Base-by-base conservation (phyloP, 2,888 invertebrate species). In the Disparrhopalites patrizii region DNA sequence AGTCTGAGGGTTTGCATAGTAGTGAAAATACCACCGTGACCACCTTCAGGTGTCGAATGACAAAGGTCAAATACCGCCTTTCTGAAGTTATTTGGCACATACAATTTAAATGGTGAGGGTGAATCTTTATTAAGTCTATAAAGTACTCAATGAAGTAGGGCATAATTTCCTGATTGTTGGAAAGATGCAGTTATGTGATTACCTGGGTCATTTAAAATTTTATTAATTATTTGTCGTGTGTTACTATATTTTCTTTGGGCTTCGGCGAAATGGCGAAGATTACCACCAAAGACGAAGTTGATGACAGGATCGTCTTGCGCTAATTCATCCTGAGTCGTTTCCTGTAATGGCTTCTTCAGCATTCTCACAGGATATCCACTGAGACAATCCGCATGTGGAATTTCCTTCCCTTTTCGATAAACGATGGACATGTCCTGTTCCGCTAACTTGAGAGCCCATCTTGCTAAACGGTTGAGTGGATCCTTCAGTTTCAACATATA, bases 401-500 rank as follows among this genome's bases (percentile, higher is more conserved):
- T 79, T 1, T 70, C 67, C 36, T 73, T 73, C 1, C 81, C 80
- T 0, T 78, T 78, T 1, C 76, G 73, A 65, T 81, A 79, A 10
- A 76, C 69, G 10, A 80, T 76, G 0, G 74, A 67, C 2, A 80
- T 52, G 38, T 80, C 76, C 65, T 76, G 80, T 2, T 73, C 66
- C 67, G 79, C 78, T 1, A 82, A 62, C 15, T 72, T 66, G 1
- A 81, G 36, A 0, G 79, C 78, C 81, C 81, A 82, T 40, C 81
- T 69, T 0, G 77, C 78, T 0, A 82, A 67, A 30, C 80, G 66
- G 18, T 79, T 79, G 27, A 76, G 75, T 0, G 79, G 78, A n/a
- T 79, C 75, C 65, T 79, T 79, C 8, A 80, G 33, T 0, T 73
- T 70, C 66, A 80, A 68, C 7, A 82, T 67, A 79, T 80, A 82